Conservation (phyloP, 1,140 invertebrate species). For the Diabrotica undecimpunctata region DNA sequence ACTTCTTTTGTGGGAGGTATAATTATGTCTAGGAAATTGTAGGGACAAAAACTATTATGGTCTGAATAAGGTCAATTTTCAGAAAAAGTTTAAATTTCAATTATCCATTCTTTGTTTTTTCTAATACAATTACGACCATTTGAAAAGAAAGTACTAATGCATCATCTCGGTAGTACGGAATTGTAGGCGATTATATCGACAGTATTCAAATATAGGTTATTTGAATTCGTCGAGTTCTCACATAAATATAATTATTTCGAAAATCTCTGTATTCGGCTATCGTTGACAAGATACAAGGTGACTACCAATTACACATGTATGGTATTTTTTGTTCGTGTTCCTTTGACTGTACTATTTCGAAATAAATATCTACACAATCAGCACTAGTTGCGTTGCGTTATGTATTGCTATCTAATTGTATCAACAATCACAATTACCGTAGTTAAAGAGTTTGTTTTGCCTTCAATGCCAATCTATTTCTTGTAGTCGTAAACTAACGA, state of each 20-base stretch:
- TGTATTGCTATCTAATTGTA: constrained; percentile 27
- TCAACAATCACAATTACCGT: constrained; percentile 25
- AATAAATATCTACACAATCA: constrained; percentile 4
- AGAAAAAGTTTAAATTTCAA: no score
- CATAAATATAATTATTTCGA: neutral
- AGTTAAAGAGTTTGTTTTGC: constrained; percentile 3
- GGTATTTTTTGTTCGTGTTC: neutral
- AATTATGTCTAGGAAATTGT: no score
- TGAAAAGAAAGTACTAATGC: no score
- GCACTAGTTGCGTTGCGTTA: constrained; percentile 20
- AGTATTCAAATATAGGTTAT: no score
- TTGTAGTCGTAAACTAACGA: constrained; percentile 25
- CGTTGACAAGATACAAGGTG: neutral
- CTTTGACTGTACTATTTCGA: constrained; percentile 1
- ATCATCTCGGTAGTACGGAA: no score
- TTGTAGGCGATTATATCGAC: no score
- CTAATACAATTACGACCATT: no score
- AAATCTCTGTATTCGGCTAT: neutral
- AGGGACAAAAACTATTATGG: no score
- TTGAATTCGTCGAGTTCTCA: neutral
- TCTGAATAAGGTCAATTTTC: no score
- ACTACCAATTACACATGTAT: constrained; percentile 2
- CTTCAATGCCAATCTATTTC: constrained; percentile 26
- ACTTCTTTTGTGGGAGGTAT: no score
- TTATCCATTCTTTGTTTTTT: no score